phyloP scores from a whole-genome alignment of 2,888 invertebrate species.

The Lissocephala sabroskyi region DNA sequence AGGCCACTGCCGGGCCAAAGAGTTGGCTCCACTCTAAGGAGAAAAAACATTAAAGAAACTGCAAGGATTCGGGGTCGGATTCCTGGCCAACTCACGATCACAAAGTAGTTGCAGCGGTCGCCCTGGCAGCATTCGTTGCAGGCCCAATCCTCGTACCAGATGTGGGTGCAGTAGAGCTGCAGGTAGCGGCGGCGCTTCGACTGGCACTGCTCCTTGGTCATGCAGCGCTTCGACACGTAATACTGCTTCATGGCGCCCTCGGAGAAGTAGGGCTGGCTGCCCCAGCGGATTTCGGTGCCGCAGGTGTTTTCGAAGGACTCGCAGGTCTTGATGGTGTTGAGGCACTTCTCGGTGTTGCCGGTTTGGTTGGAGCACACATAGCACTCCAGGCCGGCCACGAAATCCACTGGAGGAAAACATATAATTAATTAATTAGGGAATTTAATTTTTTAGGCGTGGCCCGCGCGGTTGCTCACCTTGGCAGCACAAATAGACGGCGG shows the following conservation, averaged over 20 bases:
- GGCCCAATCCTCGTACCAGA: constrained; percentile 97
- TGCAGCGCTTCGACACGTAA: constrained; percentile 93
- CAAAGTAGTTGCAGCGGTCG: constrained; percentile 95
- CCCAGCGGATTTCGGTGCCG: constrained; percentile 92
- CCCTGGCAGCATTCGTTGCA: constrained; percentile 97
- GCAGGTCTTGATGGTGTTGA: constrained; percentile 92
- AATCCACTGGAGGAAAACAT: constrained; percentile 41
- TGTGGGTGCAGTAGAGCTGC: constrained; percentile 84
- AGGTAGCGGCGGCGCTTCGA: constrained; percentile 80
- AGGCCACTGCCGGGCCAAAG: neutral
- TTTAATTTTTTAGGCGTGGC: constrained; percentile 42
- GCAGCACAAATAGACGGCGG: constrained; percentile 53
- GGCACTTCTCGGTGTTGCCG: constrained; percentile 92
- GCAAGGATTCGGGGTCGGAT: too few relatives aligned
- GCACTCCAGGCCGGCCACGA: constrained; percentile 83
- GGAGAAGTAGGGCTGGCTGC: constrained; percentile 93
- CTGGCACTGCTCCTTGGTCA: constrained; percentile 85
- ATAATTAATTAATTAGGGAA: constrained; percentile 1
- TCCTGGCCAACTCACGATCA: constrained; percentile 84
- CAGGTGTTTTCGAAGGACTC: constrained; percentile 80
- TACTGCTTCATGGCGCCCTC: constrained; percentile 93
- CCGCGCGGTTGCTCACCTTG: constrained; percentile 47
- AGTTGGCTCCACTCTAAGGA: constrained; percentile 41
- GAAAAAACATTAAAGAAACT: too few relatives aligned
- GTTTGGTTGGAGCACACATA: constrained; percentile 96